Evolutionary conservation across 2,797 vertebrate genomes (phyloP), one percentile per base, ranked within the genome.

Genomic region (Channallabes apus): DNA sequence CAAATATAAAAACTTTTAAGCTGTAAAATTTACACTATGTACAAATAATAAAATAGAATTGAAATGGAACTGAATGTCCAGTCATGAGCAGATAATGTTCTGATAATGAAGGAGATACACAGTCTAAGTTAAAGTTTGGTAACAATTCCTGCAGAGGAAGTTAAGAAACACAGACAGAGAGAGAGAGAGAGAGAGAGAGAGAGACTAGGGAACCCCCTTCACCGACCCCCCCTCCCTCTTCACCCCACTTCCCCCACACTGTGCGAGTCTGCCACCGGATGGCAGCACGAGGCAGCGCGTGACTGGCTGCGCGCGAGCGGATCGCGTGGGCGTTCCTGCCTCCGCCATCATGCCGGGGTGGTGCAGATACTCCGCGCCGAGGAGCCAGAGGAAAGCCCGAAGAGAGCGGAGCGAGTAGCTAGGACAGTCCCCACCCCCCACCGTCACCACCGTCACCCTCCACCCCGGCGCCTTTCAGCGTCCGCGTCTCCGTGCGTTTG

Each of bases 341-440:
- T 93, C 94, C 94, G 92, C 94, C 94, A 94, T 94, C 94, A 94
- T 94, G 93, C 93, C 92, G 92, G 93, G 94, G 94, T 94, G 94
- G 94, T 93, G 93, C 92, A 90, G 93, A 91, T 86, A 86, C 87
- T 89, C 87, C 87, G 87, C 83, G 80, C 61, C 84, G 90, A 92
- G 91, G 86, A 91, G 88, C 77, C 71, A 86, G 91, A 92, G 91
- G 89, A 91, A 89, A 92, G 91, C 91, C 91, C 91, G 91, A 86
- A 91, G 87, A 88, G 90, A 89, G 86, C 88, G 86, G 59, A 64
- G 89, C 84, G 24, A 24, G 91, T 88, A 84, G 87, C 79, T 22
- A 78, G 71, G 85, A 76, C 35, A 46, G 11, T 11, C 61, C 61
- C 65, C 65, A 27, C 65, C 27, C 46, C 62, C 24, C n/a, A 3